Conservation (phyloP, 2,113 vertebrate genomes). For the Coracopsis vasa region DNA sequence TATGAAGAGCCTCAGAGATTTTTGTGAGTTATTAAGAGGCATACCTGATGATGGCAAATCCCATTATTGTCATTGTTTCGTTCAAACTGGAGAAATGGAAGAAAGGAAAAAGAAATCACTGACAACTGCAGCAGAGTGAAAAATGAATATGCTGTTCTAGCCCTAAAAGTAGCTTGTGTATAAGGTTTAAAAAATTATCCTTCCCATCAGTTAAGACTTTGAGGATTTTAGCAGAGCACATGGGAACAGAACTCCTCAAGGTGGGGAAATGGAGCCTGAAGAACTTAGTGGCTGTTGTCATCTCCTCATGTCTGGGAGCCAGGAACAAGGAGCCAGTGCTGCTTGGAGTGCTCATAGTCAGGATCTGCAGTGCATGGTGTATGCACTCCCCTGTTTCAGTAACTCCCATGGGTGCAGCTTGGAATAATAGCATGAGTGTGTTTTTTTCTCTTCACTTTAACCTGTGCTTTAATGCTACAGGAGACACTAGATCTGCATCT, state of each 20-base stretch:
- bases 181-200: background rate
- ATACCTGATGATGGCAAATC: background rate
- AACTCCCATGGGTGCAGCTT: background rate
- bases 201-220: background rate
- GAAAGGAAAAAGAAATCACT: background rate
- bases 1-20: background rate
- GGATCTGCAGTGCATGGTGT: background rate
- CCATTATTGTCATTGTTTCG: background rate
- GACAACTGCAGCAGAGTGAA: background rate
- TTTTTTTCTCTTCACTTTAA: background rate
- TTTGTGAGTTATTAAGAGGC: background rate
- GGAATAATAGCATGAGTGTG: background rate
- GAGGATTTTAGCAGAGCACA: background rate
- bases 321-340: background rate
- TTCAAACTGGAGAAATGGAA: background rate
- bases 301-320: accelerated
- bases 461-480: background rate
- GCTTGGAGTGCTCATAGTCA: background rate
- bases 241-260: background rate
- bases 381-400: background rate
- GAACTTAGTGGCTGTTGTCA: background rate
- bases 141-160: background rate
- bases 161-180: background rate
- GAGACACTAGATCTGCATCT: background rate
- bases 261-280: background rate